phyloP scores from a whole-genome alignment of 2,888 invertebrate genomes.

The Pristionchus exspectatus region DNA sequence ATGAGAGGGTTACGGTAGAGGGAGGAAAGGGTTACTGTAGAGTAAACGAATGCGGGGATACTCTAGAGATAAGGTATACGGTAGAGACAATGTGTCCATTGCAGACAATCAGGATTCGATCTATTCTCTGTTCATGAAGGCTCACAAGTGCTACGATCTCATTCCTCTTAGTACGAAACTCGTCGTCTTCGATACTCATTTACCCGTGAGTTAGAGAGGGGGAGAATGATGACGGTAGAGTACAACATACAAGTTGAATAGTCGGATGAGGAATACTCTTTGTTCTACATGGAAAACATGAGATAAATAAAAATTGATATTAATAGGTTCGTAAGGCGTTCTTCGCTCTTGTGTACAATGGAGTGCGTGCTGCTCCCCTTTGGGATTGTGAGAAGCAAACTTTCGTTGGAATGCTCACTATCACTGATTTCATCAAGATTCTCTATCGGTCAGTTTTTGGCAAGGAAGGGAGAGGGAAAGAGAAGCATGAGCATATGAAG shows the following conservation, averaged over 20 bases:
- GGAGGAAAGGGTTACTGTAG: slow-evolving; percentile 3
- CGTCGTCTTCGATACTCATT: slow-evolving; percentile 98
- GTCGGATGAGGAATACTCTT: neutral
- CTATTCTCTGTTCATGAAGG: slow-evolving; percentile 90
- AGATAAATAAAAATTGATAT: neutral
- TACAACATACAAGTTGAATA: neutral
- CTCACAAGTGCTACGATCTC: slow-evolving; percentile 99
- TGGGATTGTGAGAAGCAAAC: slow-evolving; percentile 91
- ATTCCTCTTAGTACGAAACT: slow-evolving; percentile 99
- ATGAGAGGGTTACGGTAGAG: slow-evolving; percentile 1
- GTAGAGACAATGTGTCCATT: slow-evolving; percentile 56
- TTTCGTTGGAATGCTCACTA: slow-evolving; percentile 86
- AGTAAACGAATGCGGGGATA: neutral
- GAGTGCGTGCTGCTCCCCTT: slow-evolving; percentile 83
- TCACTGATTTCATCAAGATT: slow-evolving; percentile 82
- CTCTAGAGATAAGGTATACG: neutral
- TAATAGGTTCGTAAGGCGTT: slow-evolving; percentile 92
- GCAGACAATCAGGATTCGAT: slow-evolving; percentile 78
- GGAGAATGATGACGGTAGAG: slow-evolving; percentile 39
- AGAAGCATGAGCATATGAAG: neutral
- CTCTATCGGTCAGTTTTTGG: slow-evolving; percentile 78
- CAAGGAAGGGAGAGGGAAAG: neutral
- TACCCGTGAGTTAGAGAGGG: slow-evolving; percentile 84
- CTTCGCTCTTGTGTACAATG: slow-evolving; percentile 95
- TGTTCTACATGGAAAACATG: neutral